These are phyloP conservation scores for Neoniphon sammara DNA, from an alignment of 2,797 vertebrate genomes.

Conservation along the genomic window DNA sequence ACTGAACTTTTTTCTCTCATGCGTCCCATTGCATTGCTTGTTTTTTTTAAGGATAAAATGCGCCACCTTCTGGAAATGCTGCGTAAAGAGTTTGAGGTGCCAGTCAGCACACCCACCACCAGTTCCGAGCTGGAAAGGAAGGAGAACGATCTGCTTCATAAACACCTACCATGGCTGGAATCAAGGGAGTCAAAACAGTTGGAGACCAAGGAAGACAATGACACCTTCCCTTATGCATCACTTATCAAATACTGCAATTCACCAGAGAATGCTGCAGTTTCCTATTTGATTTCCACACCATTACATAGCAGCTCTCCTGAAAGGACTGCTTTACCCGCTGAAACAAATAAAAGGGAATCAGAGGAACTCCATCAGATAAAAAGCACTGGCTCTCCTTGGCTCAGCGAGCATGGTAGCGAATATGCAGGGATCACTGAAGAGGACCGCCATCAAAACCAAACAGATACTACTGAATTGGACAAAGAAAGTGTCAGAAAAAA, in stretches of 20 bases:
- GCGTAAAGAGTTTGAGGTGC: slow-evolving; percentile 84
- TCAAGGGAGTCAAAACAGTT: slow-evolving; percentile 30
- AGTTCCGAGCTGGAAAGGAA: slow-evolving; percentile 42
- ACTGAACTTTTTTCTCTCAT: slow-evolving; percentile 1
- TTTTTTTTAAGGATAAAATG: slow-evolving; percentile 89
- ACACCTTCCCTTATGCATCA: slow-evolving; percentile 37
- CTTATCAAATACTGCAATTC: slow-evolving; percentile 50
- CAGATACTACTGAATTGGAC: not conserved
- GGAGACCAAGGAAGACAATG: slow-evolving; percentile 55
- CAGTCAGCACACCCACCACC: slow-evolving; percentile 41
- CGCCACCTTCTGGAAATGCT: slow-evolving; percentile 87
- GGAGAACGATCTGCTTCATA: slow-evolving; percentile 42
- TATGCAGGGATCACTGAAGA: slow-evolving; percentile 35
- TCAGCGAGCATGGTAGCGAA: slow-evolving; percentile 22
- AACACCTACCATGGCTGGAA: slow-evolving; percentile 48
- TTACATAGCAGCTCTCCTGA: slow-evolving; percentile 37
- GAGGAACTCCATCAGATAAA: slow-evolving; percentile 22
- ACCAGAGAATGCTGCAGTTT: slow-evolving; percentile 8
- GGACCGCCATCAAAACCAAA: slow-evolving; percentile 25
- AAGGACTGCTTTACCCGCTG: slow-evolving; percentile 32
- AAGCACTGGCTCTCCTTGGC: not conserved
- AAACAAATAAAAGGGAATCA: slow-evolving; percentile 33
- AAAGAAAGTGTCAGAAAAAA: slow-evolving; percentile 30
- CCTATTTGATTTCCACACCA: slow-evolving; percentile 42
- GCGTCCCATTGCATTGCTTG: slow-evolving; percentile 22